phyloP scores from a whole-genome alignment of 2,888 invertebrate genomes.

The Cylindroiulus punctatus region DNA sequence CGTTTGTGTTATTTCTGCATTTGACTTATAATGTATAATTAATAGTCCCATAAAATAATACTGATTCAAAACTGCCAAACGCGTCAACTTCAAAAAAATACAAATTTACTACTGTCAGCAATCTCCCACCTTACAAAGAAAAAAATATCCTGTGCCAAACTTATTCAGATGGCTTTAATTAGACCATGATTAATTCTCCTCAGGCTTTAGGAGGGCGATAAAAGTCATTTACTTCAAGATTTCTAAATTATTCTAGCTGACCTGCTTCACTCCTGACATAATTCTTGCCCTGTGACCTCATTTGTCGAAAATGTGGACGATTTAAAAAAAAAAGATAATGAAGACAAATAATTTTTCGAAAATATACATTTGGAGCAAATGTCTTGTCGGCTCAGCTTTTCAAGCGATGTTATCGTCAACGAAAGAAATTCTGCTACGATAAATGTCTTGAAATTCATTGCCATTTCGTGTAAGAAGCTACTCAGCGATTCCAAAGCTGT shows the following conservation, averaged over 20 bases:
- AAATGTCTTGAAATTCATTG: background rate
- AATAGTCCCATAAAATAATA: background rate
- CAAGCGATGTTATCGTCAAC: background rate
- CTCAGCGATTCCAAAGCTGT: background rate
- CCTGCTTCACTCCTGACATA: constrained; percentile 18
- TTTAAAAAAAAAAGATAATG: background rate
- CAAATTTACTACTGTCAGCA: too few relatives aligned
- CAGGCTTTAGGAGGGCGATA: background rate
- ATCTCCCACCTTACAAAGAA: too few relatives aligned
- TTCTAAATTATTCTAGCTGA: background rate
- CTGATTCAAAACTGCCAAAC: background rate
- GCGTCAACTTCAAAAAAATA: too few relatives aligned
- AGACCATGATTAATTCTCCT: background rate
- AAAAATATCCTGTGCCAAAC: background rate
- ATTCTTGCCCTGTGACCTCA: background rate
- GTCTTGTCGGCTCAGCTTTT: too few relatives aligned
- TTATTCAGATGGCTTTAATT: background rate
- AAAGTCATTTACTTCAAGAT: background rate
- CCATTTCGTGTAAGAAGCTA: background rate
- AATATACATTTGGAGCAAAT: background rate
- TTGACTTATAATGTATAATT: background rate
- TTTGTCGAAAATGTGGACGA: background rate
- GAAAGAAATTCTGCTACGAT: background rate
- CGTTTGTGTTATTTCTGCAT: background rate
- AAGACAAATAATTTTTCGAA: background rate